phyloP scores from a whole-genome alignment of 2,113 vertebrate genomes.

The Enhydra lutris region DNA sequence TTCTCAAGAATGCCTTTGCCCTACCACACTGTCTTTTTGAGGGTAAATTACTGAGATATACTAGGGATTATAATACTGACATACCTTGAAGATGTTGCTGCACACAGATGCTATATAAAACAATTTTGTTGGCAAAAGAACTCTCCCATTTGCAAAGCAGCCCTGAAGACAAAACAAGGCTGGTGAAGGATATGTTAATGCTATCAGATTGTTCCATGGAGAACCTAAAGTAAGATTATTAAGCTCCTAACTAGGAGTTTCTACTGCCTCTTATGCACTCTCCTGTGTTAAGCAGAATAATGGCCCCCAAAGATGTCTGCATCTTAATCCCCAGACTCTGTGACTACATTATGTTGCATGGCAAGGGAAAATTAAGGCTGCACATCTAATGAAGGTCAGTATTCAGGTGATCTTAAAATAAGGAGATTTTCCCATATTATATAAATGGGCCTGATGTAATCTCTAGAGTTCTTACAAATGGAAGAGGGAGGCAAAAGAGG shows the following conservation, averaged over 20 bases:
- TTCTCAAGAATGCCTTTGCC: neutral
- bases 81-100: neutral
- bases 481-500: neutral
- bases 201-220: neutral
- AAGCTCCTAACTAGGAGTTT: neutral
- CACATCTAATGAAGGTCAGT: neutral
- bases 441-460: neutral
- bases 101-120: neutral
- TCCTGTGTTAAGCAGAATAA: neutral
- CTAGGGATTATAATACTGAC: neutral
- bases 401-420: neutral
- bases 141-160: neutral
- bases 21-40: neutral
- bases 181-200: neutral
- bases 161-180: neutral
- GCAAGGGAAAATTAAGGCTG: neutral
- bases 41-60: neutral
- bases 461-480: neutral
- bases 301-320: neutral
- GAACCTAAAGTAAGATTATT: neutral
- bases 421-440: neutral
- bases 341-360: neutral
- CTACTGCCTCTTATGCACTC: neutral
- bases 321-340: neutral
- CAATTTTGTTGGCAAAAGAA: neutral